Base-by-base conservation (phyloP, 2,888 invertebrate species). In the Scaptomyza parva region DNA sequence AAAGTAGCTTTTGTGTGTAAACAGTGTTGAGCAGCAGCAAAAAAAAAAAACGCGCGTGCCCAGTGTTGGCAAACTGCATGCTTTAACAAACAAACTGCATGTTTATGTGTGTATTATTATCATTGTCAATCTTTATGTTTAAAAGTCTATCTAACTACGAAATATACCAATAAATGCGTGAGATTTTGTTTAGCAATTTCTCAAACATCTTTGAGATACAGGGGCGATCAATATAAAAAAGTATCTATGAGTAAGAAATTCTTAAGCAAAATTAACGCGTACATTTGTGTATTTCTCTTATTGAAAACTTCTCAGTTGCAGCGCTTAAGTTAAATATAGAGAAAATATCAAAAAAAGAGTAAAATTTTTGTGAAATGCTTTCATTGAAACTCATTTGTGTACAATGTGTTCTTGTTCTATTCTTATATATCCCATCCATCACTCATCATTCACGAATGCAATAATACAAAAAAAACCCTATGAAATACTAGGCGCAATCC, bases 401-500 rank as follows among this genome's bases (percentile, higher is more conserved):
- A 70, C 72, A 61, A 63, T 28, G 62, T 78, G 35, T 80, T 76
- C 78, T 78, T 78, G 69, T 80, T 80, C 65, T 67, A 63, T 54
- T 82, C 20, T 60, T 70, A 20, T 44, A 40, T 40, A 68, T 53
- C 14, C 18, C 14, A 30, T 62, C 45, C 85, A 80, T 76, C 54
- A 48, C 54, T 44, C 54, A 68, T 60, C 48, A 44, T 26, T 60
- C 52, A 50, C 60, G 71, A 63, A n/a, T 18, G 26, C 26, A 75
- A 18, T 18, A 35, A 35, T 24, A 40, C 55, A 51, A 57, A 53
- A 57, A 51, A 71, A 82, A 78, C 72, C 77, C 80, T 86, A 81
- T 78, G 78, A 83, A 80, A 88, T 73, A 88, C 88, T 94, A 98
- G 95, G 99, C 99, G 35, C 99, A 99, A 95, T 99, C 99, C 44